Percentiles rank a stretch among this genome's conserved stretches.
Evolutionary conservation across 2,797 vertebrate species (phyloP).

Genomic region (Danio kyathit): DNA sequence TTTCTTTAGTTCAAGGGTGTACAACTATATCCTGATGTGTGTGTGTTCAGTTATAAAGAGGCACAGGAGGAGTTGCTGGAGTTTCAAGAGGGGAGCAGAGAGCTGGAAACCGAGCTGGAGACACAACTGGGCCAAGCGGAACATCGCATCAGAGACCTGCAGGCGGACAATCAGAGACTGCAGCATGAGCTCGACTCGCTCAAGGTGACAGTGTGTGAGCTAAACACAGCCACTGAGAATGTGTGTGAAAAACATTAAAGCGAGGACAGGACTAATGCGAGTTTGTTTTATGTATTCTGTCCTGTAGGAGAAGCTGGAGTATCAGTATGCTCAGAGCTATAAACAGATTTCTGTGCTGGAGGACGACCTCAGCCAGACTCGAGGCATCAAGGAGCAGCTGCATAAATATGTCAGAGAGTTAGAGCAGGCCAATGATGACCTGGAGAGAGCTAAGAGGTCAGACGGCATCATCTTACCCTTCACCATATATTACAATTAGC

Average conservation of each 20-base stretch:
- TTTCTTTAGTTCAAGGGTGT: neutral
- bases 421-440: conserved; percentile 96
- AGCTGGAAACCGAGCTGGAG: conserved; percentile 95
- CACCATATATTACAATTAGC: neutral
- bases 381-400: conserved; percentile 95
- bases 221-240: neutral
- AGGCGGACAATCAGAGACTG: conserved; percentile 94
- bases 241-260: conserved; percentile 2
- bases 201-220: conserved; percentile 79
- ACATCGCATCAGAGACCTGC: conserved; percentile 92
- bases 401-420: conserved; percentile 96
- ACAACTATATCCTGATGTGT: conserved; percentile 5
- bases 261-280: neutral
- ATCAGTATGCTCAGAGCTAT: conserved; percentile 95
- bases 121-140: conserved; percentile 93
- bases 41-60: conserved; percentile 86
- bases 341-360: conserved; percentile 95
- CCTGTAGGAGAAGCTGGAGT: conserved; percentile 79
- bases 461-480: conserved; percentile 1
- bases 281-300: conserved; percentile 5
- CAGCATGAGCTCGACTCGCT: conserved; percentile 90
- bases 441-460: conserved; percentile 95
- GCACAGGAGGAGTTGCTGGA: conserved; percentile 95
- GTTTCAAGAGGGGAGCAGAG: conserved; percentile 97
- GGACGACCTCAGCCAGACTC: conserved; percentile 92